Conservation (phyloP, 2,888 invertebrate genomes). For the Deilephila porcellus region DNA sequence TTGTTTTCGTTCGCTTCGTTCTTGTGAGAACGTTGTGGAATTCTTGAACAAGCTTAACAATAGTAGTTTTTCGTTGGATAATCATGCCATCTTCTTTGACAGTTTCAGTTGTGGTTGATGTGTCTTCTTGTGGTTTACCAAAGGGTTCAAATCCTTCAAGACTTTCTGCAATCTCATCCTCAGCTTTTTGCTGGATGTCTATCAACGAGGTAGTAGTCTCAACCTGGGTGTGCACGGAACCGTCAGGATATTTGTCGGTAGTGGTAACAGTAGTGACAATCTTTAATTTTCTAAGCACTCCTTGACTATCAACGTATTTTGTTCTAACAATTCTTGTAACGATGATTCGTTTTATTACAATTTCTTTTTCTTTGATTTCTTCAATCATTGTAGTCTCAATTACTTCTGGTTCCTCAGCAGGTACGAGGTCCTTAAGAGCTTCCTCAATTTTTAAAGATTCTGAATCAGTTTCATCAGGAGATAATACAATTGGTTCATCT, state of each 20-base stretch:
- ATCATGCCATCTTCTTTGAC: slow-evolving; percentile 58
- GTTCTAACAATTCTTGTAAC: slow-evolving; percentile 51
- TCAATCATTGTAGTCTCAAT: slow-evolving; percentile 44
- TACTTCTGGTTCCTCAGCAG: slow-evolving; percentile 48
- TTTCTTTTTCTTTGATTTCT: slow-evolving; percentile 49
- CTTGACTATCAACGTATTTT: slow-evolving; percentile 49
- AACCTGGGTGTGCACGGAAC: slow-evolving; percentile 44
- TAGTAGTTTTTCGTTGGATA: slow-evolving; percentile 63
- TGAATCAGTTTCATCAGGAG: not conserved
- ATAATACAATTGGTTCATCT: not conserved
- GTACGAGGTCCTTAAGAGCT: slow-evolving; percentile 42
- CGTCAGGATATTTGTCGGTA: slow-evolving; percentile 66
- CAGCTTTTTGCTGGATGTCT: not conserved
- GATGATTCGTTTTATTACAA: slow-evolving; percentile 47
- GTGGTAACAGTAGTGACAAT: slow-evolving; percentile 59
- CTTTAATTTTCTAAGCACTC: slow-evolving; percentile 56
- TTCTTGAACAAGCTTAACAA: slow-evolving; percentile 59
- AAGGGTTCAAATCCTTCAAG: slow-evolving; percentile 52
- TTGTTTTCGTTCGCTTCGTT: slow-evolving; percentile 64
- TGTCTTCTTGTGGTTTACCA: slow-evolving; percentile 59
- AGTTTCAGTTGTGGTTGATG: slow-evolving; percentile 52
- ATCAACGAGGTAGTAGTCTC: slow-evolving; percentile 7
- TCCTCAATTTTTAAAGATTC: slow-evolving; percentile 42
- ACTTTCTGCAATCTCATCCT: not conserved
- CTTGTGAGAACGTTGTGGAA: slow-evolving; percentile 52